phyloP scores from a whole-genome alignment of 2,113 vertebrate genomes.

The Gnathonemus longibarbis region DNA sequence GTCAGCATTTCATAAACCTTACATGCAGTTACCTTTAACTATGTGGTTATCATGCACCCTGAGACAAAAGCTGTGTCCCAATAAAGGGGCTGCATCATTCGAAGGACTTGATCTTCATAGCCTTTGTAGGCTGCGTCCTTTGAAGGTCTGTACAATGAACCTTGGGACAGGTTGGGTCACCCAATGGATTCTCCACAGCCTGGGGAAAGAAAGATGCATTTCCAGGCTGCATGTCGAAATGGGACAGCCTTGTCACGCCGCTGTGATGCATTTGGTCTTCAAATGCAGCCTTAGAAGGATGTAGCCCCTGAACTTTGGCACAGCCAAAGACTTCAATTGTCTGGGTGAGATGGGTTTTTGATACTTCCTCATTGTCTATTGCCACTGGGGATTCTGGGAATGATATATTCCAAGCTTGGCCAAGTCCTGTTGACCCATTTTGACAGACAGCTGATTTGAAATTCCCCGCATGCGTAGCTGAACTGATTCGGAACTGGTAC shows the following conservation, averaged over 20 bases:
- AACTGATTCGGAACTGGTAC: not conserved
- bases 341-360: not conserved
- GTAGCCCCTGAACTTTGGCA: not conserved
- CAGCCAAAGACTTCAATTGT: not conserved
- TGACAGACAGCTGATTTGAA: not conserved
- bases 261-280: not conserved
- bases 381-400: not conserved
- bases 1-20: not conserved
- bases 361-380: not conserved
- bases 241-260: not conserved
- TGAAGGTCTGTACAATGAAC: not conserved
- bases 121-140: not conserved
- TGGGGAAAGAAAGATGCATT: not conserved
- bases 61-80: not conserved
- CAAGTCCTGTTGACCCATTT: not conserved
- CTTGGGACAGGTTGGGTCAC: not conserved
- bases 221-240: not conserved
- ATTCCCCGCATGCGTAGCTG: not conserved
- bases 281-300: not conserved
- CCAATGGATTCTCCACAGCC: not conserved
- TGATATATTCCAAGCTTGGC: not conserved
- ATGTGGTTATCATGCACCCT: not conserved
- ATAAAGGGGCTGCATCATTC: not conserved
- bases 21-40: not conserved
- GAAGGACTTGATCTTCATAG: not conserved